Evolutionary conservation across 2,888 invertebrate species (phyloP).

Genomic region (Sesia bembeciformis): DNA sequence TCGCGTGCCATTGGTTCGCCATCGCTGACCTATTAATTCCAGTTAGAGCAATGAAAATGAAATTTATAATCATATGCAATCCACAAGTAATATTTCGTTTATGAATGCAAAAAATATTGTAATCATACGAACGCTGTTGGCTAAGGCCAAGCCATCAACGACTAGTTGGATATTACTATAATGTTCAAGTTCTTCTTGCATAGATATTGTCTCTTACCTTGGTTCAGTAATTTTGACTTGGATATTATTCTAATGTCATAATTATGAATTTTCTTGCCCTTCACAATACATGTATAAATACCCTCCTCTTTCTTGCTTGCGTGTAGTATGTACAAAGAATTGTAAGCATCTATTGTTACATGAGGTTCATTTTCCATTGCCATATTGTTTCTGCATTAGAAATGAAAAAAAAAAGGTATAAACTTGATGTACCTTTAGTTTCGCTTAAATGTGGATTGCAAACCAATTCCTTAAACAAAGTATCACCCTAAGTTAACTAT

Average conservation of each 20-base stretch:
- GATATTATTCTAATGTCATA: slow-evolving; percentile 62
- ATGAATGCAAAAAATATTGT: no score
- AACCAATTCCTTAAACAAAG: background rate
- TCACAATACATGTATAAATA: slow-evolving; percentile 79
- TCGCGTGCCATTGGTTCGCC: no score
- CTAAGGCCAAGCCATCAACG: no score
- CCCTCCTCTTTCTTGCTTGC: slow-evolving; percentile 79
- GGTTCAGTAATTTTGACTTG: slow-evolving; percentile 62
- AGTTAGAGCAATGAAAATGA: no score
- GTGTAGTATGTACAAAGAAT: slow-evolving; percentile 71
- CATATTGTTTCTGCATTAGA: slow-evolving; percentile 16
- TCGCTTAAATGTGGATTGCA: background rate
- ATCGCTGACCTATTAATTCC: no score
- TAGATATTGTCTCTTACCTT: slow-evolving; percentile 34
- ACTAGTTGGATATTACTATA: no score
- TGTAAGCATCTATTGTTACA: slow-evolving; percentile 71
- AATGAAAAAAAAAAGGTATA: background rate
- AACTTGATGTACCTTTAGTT: background rate
- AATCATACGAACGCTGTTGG: no score
- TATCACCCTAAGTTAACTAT: background rate
- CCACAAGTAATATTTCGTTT: no score
- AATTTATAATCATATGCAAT: no score
- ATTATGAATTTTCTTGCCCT: slow-evolving; percentile 72
- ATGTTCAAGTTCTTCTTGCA: no score
- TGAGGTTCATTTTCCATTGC: slow-evolving; percentile 46